These are phyloP conservation scores for Bucco capensis DNA, from an alignment of 2,113 vertebrate species.

Conservation along the genomic window DNA sequence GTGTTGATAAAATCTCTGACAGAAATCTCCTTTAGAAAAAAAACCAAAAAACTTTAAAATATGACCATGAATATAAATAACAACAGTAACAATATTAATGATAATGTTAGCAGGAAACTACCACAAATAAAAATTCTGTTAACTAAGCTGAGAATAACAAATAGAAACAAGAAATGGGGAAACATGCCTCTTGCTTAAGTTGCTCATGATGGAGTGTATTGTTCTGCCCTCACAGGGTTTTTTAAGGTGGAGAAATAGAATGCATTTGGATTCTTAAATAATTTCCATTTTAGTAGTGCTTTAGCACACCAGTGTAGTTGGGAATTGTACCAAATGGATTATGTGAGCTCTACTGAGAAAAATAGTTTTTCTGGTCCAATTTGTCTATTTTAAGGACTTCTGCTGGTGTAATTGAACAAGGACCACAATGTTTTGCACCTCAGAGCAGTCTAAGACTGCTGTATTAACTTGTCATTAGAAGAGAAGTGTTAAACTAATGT, in stretches of 20 bases:
- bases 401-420: background rate
- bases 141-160: too few relatives aligned
- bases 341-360: background rate
- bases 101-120: background rate
- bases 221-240: background rate
- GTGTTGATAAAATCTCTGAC: background rate
- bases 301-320: background rate
- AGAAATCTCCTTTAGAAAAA: background rate
- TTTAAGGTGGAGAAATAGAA: background rate
- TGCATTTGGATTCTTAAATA: background rate
- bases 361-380: background rate
- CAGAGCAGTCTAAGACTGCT: background rate
- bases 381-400: background rate
- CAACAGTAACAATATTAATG: background rate
- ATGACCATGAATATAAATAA: background rate
- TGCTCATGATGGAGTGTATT: rapidly evolving
- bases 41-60: background rate
- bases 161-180: background rate
- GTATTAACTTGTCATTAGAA: background rate
- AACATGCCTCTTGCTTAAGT: background rate
- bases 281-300: background rate
- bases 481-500: background rate
- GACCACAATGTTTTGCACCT: background rate
- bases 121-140: background rate
- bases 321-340: background rate